Base-by-base conservation (phyloP, 2,888 invertebrate genomes). In the Amphipoea lucens region DNA sequence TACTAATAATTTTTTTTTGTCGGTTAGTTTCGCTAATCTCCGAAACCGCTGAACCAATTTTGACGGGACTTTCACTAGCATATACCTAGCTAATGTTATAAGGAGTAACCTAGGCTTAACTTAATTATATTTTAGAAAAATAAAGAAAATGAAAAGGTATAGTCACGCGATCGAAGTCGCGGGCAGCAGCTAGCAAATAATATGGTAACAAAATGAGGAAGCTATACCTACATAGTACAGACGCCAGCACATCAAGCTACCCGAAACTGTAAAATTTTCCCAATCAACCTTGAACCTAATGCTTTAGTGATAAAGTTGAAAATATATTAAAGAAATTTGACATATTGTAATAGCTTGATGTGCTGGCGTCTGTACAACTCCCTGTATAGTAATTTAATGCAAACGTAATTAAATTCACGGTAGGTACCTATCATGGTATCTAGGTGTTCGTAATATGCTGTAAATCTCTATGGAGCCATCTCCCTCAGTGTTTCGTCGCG, bases 401-500 rank as follows among this genome's bases (percentile, higher is more conserved):
- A 79, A 81, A 85, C 74, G 66, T 88, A 88, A 79, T 85, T 79
- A 88, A 87, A 85, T 80, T 73, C 73, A 78, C 78, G 76, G 82
- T 82, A 87, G 76, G 80, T 84, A 87, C 78, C 76, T 83, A 77
- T 76, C 79, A 77, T 81, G 62, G 75, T 48, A 74, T 83, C 74
- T 87, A 87, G 87, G 85, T 87, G 88, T 85, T 80, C 78, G 76
- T 86, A 89, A 88, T 82, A 87, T 79, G 78, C 81, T 68, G 78
- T 82, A 83, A 87, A 87, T 89, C 89, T 88, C 89, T 74, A 78
- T 82, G 87, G 89, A 88, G 83, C 78, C 78, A 87, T 89, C 82
- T 85, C 81, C 84, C 88, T 78, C 84, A 69, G 79, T 88, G 85
- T 85, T 87, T 83, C 81, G 78, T 86, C 76, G 87, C 81, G 79